phyloP scores from a whole-genome alignment of 2,888 invertebrate genomes.

The Philaethria dido region DNA sequence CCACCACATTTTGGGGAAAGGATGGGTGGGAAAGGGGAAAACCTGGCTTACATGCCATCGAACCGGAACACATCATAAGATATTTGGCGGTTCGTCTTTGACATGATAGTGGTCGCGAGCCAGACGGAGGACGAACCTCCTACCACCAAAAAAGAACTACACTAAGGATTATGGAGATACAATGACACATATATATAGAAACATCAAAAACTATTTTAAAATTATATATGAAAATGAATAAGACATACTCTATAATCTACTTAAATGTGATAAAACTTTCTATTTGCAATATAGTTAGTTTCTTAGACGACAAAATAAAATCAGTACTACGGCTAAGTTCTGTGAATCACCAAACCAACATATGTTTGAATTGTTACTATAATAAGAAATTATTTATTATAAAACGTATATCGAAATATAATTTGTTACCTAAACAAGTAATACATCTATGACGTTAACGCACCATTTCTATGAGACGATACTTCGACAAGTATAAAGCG shows the following conservation, averaged over 20 bases:
- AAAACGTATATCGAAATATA: slow-evolving; percentile 29
- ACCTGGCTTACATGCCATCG: no score
- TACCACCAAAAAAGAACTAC: no score
- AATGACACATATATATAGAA: slow-evolving; percentile 14
- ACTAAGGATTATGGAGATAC: slow-evolving; percentile 7
- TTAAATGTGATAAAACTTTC: slow-evolving; percentile 23
- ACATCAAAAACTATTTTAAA: slow-evolving; percentile 30
- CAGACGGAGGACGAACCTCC: no score
- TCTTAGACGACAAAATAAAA: slow-evolving; percentile 1
- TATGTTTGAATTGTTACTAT: slow-evolving; percentile 6
- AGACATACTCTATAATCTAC: slow-evolving; percentile 21
- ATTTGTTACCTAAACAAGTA: slow-evolving; percentile 27
- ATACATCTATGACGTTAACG: slow-evolving; percentile 60
- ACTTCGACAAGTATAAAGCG: slow-evolving; percentile 48
- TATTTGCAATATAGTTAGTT: slow-evolving; percentile 14
- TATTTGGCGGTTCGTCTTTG: no score
- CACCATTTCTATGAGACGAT: slow-evolving; percentile 50
- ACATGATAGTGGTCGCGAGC: no score
- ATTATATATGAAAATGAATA: slow-evolving; percentile 28
- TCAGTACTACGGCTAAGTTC: slow-evolving; percentile 10
- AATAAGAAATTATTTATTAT: slow-evolving; percentile 26
- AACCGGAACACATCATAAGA: no score
- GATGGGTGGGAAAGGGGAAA: no score
- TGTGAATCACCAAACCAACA: slow-evolving; percentile 10
- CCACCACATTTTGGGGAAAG: no score